phyloP scores from a whole-genome alignment of 2,797 vertebrate genomes.

The Pyrocephalus nanus region DNA sequence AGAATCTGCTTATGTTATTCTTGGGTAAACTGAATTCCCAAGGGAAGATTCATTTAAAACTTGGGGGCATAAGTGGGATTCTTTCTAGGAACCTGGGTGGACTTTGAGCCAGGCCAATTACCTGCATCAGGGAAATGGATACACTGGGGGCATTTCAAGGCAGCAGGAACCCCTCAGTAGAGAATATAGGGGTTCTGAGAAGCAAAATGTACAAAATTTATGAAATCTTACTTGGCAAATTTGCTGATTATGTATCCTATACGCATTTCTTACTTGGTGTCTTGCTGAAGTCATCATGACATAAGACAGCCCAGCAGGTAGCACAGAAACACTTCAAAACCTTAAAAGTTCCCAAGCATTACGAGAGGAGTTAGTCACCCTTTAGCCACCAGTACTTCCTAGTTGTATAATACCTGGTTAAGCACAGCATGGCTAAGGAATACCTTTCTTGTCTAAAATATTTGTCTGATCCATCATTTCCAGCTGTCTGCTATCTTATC shows the following conservation, averaged over 20 bases:
- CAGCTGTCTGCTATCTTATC: slow-evolving; percentile 68
- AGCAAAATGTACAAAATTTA: background rate
- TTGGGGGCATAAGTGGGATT: background rate
- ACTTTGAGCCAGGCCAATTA: background rate
- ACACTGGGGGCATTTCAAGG: background rate
- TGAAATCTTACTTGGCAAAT: background rate
- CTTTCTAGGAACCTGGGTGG: background rate
- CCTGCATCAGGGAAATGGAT: background rate
- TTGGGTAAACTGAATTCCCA: background rate
- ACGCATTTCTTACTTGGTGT: background rate
- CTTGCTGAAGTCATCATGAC: background rate
- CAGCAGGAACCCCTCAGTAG: background rate
- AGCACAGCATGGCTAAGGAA: slow-evolving; percentile 29
- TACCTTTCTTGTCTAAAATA: slow-evolving; percentile 65
- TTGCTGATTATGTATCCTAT: background rate
- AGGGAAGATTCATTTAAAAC: background rate
- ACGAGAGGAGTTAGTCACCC: background rate
- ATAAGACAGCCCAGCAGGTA: background rate
- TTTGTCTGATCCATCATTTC: slow-evolving; percentile 64
- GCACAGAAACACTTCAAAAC: background rate
- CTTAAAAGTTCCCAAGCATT: background rate
- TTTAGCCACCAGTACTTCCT: background rate
- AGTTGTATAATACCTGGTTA: background rate
- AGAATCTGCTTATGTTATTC: background rate
- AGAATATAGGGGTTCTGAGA: background rate